Evolutionary conservation across 2,888 invertebrate genomes (phyloP).

Genomic region (Ernsta delagoae): DNA sequence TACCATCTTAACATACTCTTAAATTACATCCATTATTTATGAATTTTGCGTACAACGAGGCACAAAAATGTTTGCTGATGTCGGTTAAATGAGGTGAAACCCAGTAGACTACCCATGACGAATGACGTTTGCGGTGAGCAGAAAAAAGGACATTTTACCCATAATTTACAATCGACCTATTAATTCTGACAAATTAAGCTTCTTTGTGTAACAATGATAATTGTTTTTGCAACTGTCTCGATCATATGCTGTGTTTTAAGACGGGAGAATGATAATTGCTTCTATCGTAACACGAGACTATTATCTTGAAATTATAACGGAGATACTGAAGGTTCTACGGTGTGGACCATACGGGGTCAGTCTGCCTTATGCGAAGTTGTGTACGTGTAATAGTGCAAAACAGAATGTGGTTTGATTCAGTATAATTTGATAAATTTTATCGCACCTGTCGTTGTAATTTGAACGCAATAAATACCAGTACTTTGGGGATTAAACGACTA

Average conservation of each 20-base stretch:
- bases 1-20: too few species aligned
- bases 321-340: too few species aligned
- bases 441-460: too few species aligned
- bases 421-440: too few species aligned
- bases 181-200: conserved; percentile 43
- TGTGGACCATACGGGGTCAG: background rate
- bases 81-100: conserved; percentile 18
- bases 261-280: conserved; percentile 27
- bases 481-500: too few species aligned
- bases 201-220: conserved; percentile 45
- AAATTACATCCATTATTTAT: too few species aligned
- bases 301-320: conserved; percentile 4
- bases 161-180: conserved; percentile 43
- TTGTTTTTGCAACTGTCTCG: conserved; percentile 51
- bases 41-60: too few species aligned
- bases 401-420: too few species aligned
- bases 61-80: too few species aligned
- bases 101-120: conserved; percentile 4
- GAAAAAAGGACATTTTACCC: conserved; percentile 25
- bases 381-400: background rate
- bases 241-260: conserved; percentile 35
- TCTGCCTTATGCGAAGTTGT: background rate
- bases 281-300: conserved; percentile 23
- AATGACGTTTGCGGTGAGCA: conserved; percentile 41
- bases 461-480: too few species aligned